Evolutionary conservation across 2,888 invertebrate genomes (phyloP), one percentile per base, ranked within the genome.

Genomic region (Phengaris arion): DNA sequence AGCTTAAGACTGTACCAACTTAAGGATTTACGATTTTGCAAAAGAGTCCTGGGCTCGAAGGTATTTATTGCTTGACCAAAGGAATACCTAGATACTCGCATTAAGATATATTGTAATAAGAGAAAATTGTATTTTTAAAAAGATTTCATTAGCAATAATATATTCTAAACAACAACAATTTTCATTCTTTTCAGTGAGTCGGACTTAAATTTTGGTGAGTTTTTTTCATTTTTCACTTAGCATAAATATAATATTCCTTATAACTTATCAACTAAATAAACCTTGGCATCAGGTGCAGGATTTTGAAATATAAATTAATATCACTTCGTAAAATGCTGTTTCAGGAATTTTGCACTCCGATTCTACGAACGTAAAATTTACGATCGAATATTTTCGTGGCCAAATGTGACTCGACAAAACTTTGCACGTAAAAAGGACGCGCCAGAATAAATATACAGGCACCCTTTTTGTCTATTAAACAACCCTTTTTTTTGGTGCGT

Each of bases 391-490:
- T 93, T 92, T 93, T 93, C 90, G 93, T 93, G 91, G 91, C 93
- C 93, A 93, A 93, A 93, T 93, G 93, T 93, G 90, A 85, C 84
- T 85, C 84, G 85, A 85, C 89, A 91, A 91, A 93, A 86, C 88
- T 91, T 90, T 82, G 89, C 90, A 88, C 91, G 90, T 92, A 92
- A 93, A 93, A 93, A 91, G 91, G 93, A 92, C 92, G 92, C 90
- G 92, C 91, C 93, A 93, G 86, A 91, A 93, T 93, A 93, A 93
- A 93, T 93, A 93, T 91, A 93, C 92, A 89, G 89, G 88, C 92
- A 92, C 92, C 93, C 93, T 93, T 93, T 93, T 93, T 91, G 92
- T 92, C 91, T 92, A 91, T 93, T 90, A 92, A 93, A 93, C 89
- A 87, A 86, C 88, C 89, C 85, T 89, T 92, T 92, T 89, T 93